Evolutionary conservation across 1,140 invertebrate species (phyloP), one percentile per base, ranked within the genome.

Genomic region (Heliconius melpomene): DNA sequence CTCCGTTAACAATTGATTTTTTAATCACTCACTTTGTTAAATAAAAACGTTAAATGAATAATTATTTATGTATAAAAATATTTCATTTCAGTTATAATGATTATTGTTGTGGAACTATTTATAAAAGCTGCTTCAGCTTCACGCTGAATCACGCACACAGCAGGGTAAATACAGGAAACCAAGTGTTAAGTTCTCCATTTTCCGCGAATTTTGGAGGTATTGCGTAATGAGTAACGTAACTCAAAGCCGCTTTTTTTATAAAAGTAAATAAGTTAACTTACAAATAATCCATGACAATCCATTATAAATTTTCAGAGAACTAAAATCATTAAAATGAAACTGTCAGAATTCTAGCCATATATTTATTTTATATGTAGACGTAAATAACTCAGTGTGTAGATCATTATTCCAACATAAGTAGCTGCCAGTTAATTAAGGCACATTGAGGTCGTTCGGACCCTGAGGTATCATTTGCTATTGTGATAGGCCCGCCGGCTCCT

Each of bases 381-480:
- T 83, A 83, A 84, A 85, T 85, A 84, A 81, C 82, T 84, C 70
- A 81, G 82, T 73, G 75, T 78, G 74, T 66, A 86, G 83, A 85
- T 84, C 83, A 87, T 87, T 85, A 86, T 82, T 81, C 76, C 74
- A 79, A 84, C 74, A 84, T 83, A 87, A 87, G 87, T 87, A 87
- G 84, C 84, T 79, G 87, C 74, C 86, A 85, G 91, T 93, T 94
- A 94, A 94, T 94, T 93, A 94, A 92, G 86, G 87, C 66, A 86
- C 86, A 93, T 94, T 92, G 86, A 91, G 84, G 81, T 83, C 78
- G 85, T 85, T 86, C 81, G 82, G 82, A 89, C 90, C 90, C 90
- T 79, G 82, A 90, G 89, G 89, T 91, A 93, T 93, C 90, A 93
- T 94, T 93, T 90, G 88, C 90, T 93, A 90, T 94, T 94, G 91